Evolutionary conservation across 2,888 invertebrate genomes (phyloP).

Genomic region (Escarpia spicata): DNA sequence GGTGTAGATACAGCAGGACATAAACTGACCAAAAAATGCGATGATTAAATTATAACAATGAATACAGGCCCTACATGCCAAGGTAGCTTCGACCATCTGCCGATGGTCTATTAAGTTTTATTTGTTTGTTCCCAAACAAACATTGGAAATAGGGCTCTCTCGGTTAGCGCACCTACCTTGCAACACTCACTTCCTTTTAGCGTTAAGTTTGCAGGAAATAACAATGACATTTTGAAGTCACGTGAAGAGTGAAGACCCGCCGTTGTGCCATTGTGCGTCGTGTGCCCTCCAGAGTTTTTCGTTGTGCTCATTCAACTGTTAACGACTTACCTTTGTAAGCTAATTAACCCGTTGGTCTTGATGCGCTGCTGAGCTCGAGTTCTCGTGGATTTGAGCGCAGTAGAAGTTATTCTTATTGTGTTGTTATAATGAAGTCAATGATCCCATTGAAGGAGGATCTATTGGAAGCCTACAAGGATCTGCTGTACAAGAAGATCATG

Average conservation of each 20-base stretch:
- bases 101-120: neutral
- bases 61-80: neutral
- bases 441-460: constrained; percentile 33
- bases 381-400: neutral
- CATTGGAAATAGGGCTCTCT: neutral
- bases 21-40: neutral
- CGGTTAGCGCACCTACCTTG: too few species aligned
- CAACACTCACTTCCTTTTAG: too few species aligned
- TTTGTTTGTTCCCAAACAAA: neutral
- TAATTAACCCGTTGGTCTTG: too few species aligned
- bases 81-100: neutral
- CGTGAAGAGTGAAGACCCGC: too few species aligned
- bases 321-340: too few species aligned
- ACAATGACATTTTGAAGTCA: too few species aligned
- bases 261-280: too few species aligned
- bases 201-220: too few species aligned
- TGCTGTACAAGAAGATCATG: constrained; percentile 34
- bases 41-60: neutral
- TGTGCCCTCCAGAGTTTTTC: too few species aligned
- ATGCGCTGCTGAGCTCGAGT: neutral
- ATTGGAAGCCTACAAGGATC: constrained; percentile 32
- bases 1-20: neutral
- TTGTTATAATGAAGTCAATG: neutral
- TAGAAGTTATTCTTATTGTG: neutral
- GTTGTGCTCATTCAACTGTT: too few species aligned